Percentiles rank a stretch among this genome's conserved stretches.
phyloP scores from a whole-genome alignment of 2,888 invertebrate species.

The Parasteatoda lunata region DNA sequence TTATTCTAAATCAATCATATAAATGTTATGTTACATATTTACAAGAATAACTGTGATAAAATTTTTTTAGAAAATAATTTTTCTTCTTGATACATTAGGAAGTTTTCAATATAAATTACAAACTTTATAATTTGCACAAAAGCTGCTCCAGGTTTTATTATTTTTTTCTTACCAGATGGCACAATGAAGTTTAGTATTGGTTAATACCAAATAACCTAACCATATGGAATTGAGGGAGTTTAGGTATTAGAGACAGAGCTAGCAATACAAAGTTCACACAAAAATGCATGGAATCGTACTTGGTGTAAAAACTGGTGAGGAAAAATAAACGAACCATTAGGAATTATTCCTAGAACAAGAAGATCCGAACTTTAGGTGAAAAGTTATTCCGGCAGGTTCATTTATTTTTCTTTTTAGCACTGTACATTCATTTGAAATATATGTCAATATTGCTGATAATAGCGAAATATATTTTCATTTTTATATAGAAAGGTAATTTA shows the following conservation, averaged over 20 bases:
- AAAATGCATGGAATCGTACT: slow-evolving; percentile 79
- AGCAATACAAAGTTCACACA: slow-evolving; percentile 78
- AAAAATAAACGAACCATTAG: no score
- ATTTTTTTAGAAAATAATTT: not conserved
- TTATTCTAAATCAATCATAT: not conserved
- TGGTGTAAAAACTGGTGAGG: slow-evolving; percentile 79
- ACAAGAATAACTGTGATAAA: not conserved
- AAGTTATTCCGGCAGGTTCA: no score
- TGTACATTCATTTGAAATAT: no score
- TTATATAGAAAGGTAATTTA: no score
- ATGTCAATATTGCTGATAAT: no score
- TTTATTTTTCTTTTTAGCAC: no score
- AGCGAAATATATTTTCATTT: no score
- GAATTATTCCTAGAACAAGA: no score
- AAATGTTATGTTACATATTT: not conserved
- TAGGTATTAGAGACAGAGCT: slow-evolving; percentile 78
- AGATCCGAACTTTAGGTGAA: no score
- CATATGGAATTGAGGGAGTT: slow-evolving; percentile 79
- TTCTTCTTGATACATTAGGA: not conserved
- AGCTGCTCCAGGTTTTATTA: not conserved
- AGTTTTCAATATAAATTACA: not conserved
- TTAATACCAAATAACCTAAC: slow-evolving; percentile 80
- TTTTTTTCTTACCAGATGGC: not conserved
- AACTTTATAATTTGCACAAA: not conserved
- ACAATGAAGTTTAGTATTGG: slow-evolving; percentile 76